Evolutionary conservation across 2,888 invertebrate genomes (phyloP), one percentile per base, ranked within the genome.

Genomic region (Standfussiana lucernea): DNA sequence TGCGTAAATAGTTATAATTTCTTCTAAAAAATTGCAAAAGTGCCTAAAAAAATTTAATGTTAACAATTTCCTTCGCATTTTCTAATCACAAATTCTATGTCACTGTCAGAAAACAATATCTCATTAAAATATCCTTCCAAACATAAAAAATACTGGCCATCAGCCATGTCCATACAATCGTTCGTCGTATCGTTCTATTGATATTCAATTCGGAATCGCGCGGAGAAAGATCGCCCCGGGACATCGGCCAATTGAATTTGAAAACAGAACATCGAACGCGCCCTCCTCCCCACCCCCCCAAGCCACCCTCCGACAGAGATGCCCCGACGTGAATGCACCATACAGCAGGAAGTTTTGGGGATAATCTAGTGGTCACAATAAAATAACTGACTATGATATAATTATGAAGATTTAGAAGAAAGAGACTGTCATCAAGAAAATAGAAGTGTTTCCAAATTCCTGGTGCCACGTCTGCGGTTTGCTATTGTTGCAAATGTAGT

Each of bases 241-340:
- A 95, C 96, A 94, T 93, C 93, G 95, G 92, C 93, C 96, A 95
- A 96, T 96, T 96, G 95, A 96, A 96, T 96, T 96, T 96, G 96
- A 96, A 96, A 96, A 95, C 95, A 95, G 93, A 94, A 93, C 95
- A 95, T 93, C 93, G 80, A 88, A 90, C 91, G 89, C 84, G 89
- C 88, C 89, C 89, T 83, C 85, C 82, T 77, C 75, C 82, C 79
- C 77, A 83, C 85, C 68, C 75, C 79, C 83, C 75, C 72, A 77
- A 77, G 78, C 86, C 67, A 78, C 85, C 79, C 84, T 62, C 80
- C 76, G 72, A 72, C 72, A 75, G 82, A 76, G 80, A 78, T 86
- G 77, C 77, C 88, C 90, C 88, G 32, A 83, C 79, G 65, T 61
- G 71, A 65, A 85, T 87, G 78, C 86, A 87, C 95, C 93, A 87